A percentile compares a stretch with the other conserved stretches of the same genome.
Evolutionary conservation across 1,140 invertebrate genomes (phyloP).

Genomic region (Bombus impatiens): DNA sequence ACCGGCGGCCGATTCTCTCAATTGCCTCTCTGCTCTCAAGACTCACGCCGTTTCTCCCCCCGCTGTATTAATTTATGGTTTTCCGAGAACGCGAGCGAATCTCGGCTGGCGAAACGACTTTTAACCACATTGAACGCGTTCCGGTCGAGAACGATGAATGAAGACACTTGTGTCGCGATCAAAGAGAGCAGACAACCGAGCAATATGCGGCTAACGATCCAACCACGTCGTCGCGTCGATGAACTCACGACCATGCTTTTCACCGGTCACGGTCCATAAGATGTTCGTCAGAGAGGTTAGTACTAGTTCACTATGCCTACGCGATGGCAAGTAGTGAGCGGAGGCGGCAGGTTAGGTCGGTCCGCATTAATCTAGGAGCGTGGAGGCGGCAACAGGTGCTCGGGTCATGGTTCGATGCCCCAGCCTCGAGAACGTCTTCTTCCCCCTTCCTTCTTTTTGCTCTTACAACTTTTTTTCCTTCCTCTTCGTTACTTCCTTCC

Average conservation of each 20-base stretch:
- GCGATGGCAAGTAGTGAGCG: constrained; percentile 53
- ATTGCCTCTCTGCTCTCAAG: neutral
- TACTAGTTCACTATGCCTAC: constrained; percentile 25
- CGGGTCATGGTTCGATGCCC: constrained; percentile 77
- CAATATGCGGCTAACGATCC: constrained; percentile 2
- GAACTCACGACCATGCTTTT: constrained; percentile 34
- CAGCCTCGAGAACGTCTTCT: constrained; percentile 55
- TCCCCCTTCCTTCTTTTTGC: constrained; percentile 17
- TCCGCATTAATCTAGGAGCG: constrained; percentile 67
- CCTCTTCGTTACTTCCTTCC: constrained; percentile 5
- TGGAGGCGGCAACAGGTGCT: constrained; percentile 77
- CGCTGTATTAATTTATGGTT: neutral
- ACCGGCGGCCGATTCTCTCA: neutral
- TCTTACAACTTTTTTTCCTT: neutral
- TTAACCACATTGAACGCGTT: constrained; percentile 9
- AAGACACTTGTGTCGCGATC: constrained; percentile 47
- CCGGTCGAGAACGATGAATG: constrained; percentile 21
- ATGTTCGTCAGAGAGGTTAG: constrained; percentile 28
- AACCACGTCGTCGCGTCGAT: constrained; percentile 28
- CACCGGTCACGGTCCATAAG: constrained; percentile 43
- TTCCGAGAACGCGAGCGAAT: constrained; percentile 29
- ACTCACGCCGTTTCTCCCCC: too few species aligned
- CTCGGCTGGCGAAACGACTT: neutral
- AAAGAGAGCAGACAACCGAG: constrained; percentile 23
- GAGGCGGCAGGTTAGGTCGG: constrained; percentile 68